phyloP scores from a whole-genome alignment of 2,888 invertebrate species.

The Cepaea hortensis region DNA sequence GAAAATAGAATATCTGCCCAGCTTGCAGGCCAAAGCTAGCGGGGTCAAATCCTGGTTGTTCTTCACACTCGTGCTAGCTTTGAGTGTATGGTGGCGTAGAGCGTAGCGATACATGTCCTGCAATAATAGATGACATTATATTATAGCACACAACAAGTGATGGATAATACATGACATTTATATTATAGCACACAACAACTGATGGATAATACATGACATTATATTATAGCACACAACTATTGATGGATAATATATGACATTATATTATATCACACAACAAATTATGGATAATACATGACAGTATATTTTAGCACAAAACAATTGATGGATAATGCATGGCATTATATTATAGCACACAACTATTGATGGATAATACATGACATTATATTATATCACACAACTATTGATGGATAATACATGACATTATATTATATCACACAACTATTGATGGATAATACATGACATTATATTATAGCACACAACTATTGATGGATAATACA shows the following conservation, averaged over 20 bases:
- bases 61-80: slow-evolving; percentile 92
- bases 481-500: neutral
- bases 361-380: no score
- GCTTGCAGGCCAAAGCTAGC: slow-evolving; percentile 94
- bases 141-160: neutral
- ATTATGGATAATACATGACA: no score
- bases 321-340: no score
- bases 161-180: no score
- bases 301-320: no score
- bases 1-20: slow-evolving; percentile 97
- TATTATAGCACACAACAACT: no score
- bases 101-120: slow-evolving; percentile 99
- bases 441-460: neutral
- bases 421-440: neutral
- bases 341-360: no score
- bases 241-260: neutral
- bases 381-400: no score
- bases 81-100: slow-evolving; percentile 92
- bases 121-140: no score
- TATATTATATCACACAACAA: no score
- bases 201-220: neutral
- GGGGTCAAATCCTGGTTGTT: slow-evolving; percentile 95
- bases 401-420: no score
- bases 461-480: no score
- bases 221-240: neutral